Evolutionary conservation across 2,888 invertebrate species (phyloP), one percentile per base, ranked within the genome.

Genomic region (Dynastes grantii): DNA sequence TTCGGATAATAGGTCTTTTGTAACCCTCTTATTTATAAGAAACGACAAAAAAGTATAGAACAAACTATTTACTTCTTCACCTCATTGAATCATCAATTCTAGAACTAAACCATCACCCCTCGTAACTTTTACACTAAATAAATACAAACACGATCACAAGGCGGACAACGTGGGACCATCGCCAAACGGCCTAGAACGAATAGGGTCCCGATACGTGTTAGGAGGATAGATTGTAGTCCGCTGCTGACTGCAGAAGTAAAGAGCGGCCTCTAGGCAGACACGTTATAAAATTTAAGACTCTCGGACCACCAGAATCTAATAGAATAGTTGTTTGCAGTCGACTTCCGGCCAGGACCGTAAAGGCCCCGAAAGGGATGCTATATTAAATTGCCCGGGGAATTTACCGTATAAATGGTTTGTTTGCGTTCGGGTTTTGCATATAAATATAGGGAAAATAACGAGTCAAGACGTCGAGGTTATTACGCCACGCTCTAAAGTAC

Each of bases 381-480:
- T 76, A 76, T 76, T 76, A 76, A 65, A 76, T 76, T 76, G 65
- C 76, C 76, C 76, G 53, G 53, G 76, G 76, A 76, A 65, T 65
- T 76, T 76, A 40, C 71, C 71, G 71, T 37, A 71, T 71, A 71
- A 71, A 71, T 45, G 76, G 76, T 67, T 65, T 76, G 67, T 71
- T 71, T 71, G 71, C 71, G 37, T 71, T 55, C 71, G 58, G 71
- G 71, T 71, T 71, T 71, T 71, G 71, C 71, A 71, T 71, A 71
- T 71, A 71, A 71, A 71, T 71, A 71, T 71, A 58, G 45, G 71
- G 71, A 16, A 71, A 71, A 71, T 71, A 71, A 71, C 71, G 37
- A 71, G 71, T 58, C 55, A 37, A 71, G 55, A 55, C 37, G 58
- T n/a, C 49, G 49, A 45, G 61, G 61, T 11, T 22, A 22, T 22